A percentile compares a stretch with the other conserved stretches of the same genome.
Evolutionary conservation across 1,140 invertebrate species (phyloP).

Genomic region (Aleiodes sp.): DNA sequence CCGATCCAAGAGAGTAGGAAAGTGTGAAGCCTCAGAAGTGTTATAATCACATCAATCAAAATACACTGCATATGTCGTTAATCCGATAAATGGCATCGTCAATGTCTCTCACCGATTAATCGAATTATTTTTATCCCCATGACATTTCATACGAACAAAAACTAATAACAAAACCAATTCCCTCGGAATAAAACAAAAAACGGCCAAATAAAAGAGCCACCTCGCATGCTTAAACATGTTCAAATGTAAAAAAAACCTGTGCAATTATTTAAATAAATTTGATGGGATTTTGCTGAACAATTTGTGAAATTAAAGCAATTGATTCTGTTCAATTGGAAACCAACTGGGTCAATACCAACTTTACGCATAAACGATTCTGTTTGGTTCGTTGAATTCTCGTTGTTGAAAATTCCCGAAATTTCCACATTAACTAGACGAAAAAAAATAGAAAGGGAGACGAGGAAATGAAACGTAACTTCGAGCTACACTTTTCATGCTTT

Average conservation of each 20-base stretch:
- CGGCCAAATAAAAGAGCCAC: too few species aligned
- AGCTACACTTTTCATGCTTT: too few species aligned
- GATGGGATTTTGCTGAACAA: neutral
- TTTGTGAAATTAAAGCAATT: too few species aligned
- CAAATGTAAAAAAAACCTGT: neutral
- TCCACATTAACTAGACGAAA: neutral
- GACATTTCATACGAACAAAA: neutral
- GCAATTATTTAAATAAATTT: neutral
- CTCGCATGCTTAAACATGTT: neutral
- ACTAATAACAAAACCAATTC: neutral
- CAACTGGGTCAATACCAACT: constrained; percentile 3
- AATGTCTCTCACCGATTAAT: constrained; percentile 46
- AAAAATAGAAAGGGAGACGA: neutral
- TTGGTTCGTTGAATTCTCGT: neutral
- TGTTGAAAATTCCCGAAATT: neutral
- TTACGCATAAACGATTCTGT: neutral
- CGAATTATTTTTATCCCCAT: constrained; percentile 45
- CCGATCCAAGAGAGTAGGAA: constrained; percentile 21
- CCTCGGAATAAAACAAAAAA: too few species aligned
- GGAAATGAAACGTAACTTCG: neutral
- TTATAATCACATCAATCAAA: constrained; percentile 59
- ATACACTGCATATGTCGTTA: constrained; percentile 47
- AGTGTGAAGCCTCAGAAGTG: constrained; percentile 43
- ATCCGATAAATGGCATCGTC: constrained; percentile 55
- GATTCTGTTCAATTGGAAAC: neutral